These are phyloP conservation scores for Lamprologus ornatipinnis DNA, from an alignment of 2,113 vertebrate species.

Conservation along the genomic window DNA sequence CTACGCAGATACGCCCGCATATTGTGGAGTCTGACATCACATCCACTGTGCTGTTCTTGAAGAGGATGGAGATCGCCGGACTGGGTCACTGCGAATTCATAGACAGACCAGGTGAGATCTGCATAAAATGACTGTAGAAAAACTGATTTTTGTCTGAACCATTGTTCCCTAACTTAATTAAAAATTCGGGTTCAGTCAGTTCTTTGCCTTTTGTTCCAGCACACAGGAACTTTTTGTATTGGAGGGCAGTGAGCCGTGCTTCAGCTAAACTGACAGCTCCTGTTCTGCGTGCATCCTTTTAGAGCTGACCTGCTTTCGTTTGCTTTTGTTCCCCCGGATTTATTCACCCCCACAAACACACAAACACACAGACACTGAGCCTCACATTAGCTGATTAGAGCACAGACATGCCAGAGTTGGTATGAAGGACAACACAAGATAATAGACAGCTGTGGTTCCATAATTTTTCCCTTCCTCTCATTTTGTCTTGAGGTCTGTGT, in stretches of 20 bases:
- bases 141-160: background rate
- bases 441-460: background rate
- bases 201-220: background rate
- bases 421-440: background rate
- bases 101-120: slow-evolving; percentile 74
- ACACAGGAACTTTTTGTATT: slow-evolving; percentile 33
- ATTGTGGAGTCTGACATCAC: slow-evolving; percentile 82
- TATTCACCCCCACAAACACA: slow-evolving; percentile 10
- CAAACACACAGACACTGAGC: background rate
- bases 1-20: slow-evolving; percentile 54
- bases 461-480: background rate
- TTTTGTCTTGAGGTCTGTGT: background rate
- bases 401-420: background rate
- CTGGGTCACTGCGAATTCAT: slow-evolving; percentile 82
- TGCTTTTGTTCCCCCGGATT: slow-evolving; percentile 37
- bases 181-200: background rate
- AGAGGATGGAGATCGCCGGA: slow-evolving; percentile 83
- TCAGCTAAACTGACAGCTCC: slow-evolving; percentile 55
- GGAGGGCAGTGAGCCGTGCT: slow-evolving; percentile 48
- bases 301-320: slow-evolving; percentile 37
- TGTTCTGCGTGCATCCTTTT: slow-evolving; percentile 37
- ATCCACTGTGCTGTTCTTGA: slow-evolving; percentile 81
- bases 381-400: slow-evolving; percentile 34
- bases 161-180: background rate
- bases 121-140: background rate